Evolutionary conservation across 2,888 invertebrate genomes (phyloP), one percentile per base, ranked within the genome.

Genomic region (Dicranocentrus wangi): DNA sequence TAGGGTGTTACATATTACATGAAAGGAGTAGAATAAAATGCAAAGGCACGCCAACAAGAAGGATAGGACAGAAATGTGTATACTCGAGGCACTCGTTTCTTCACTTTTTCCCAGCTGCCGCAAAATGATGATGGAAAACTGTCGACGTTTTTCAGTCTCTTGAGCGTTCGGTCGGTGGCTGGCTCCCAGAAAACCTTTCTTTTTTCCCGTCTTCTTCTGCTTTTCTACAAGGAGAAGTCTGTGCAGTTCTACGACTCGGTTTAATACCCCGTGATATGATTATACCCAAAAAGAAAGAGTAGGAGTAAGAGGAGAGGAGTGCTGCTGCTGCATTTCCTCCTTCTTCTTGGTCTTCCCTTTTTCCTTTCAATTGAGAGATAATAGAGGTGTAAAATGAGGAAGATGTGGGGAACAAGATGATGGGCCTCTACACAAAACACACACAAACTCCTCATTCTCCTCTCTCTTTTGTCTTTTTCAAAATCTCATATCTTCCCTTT

Each of bases 81-180:
- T n/a, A n/a, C n/a, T n/a, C n/a, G n/a, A n/a, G n/a, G n/a, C n/a
- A n/a, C n/a, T n/a, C n/a, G n/a, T n/a, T 39, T 39, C 39, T 13
- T 13, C 13, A 8, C 39, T 39, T 39, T 39, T 39, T 39, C 39
- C 23, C 77, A 77, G 68, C 77, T 77, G 77, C 68, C 77, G 53
- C 77, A 77, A 61, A 76, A 76, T 60, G 73, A 68, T 47, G 68
- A 60, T 58, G 65, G 39, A 53, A 73, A 73, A 73, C 65, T 73
- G 73, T 42, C 53, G 72, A 61, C 61, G 47, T 17, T n/a, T n/a
- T 43, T 27, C 47, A 2, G 47, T 17, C 47, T 7, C 47, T 47
- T 10, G 15, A 15, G 47, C 5, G 17, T 47, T 42, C 42, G n/a
- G n/a, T n/a, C n/a, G n/a, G n/a, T n/a, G n/a, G n/a, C n/a, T n/a